phyloP scores from a whole-genome alignment of 2,888 invertebrate species.

The Mimumesa dahlbomi region DNA sequence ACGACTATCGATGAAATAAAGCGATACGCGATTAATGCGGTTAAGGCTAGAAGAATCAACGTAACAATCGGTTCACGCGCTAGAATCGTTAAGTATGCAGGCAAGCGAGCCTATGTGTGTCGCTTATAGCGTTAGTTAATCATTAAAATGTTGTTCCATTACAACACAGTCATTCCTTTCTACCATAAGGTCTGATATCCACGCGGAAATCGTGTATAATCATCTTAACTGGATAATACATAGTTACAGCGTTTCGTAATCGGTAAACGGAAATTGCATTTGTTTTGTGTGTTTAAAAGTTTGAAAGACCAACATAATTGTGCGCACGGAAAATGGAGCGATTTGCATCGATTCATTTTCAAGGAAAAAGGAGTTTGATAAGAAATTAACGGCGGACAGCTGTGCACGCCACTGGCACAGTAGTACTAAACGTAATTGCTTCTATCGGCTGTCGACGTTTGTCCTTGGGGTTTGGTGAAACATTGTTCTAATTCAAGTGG shows the following conservation, averaged over 20 bases:
- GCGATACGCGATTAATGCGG: background rate
- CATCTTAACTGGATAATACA: no score
- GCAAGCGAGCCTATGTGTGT: no score
- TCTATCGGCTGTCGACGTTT: conserved; percentile 32
- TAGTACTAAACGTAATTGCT: conserved; percentile 44
- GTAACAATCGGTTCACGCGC: no score
- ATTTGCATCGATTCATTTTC: conserved; percentile 51
- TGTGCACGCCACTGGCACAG: conserved; percentile 44
- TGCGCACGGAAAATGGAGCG: conserved; percentile 41
- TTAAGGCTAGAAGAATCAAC: background rate
- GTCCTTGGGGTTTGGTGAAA: conserved; percentile 38
- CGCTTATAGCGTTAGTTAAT: background rate
- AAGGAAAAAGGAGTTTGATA: conserved; percentile 56
- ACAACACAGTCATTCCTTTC: no score
- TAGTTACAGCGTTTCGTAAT: no score
- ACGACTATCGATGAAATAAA: background rate
- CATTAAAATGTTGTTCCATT: background rate
- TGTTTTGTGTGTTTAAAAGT: conserved; percentile 3
- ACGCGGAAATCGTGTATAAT: no score
- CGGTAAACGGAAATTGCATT: no score
- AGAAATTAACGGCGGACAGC: conserved; percentile 50
- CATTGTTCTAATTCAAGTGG: conserved; percentile 21
- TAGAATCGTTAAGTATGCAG: no score
- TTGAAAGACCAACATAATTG: conserved; percentile 10
- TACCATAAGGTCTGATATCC: no score